These are phyloP conservation scores for Eupithecia inturbata DNA, from an alignment of 2,888 invertebrate species.

Conservation along the genomic window DNA sequence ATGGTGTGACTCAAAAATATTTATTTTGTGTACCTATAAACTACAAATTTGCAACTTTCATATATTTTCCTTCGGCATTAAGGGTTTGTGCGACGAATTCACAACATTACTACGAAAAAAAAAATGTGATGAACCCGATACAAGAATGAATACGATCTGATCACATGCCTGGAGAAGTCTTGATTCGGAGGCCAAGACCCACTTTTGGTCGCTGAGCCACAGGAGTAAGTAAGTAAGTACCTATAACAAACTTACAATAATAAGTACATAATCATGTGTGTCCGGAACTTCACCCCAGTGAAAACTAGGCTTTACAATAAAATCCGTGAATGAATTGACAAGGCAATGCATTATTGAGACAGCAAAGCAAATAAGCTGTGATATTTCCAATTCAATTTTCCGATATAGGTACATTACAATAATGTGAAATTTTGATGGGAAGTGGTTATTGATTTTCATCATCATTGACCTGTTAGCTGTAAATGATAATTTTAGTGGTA, in stretches of 20 bases:
- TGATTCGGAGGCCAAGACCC: no score
- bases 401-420: background rate
- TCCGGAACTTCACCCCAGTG: background rate
- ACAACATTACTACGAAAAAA: no score
- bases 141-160: no score
- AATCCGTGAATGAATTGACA: conserved; percentile 25
- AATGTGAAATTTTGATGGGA: background rate
- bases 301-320: background rate
- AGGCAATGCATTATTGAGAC: conserved; percentile 48
- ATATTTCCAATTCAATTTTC: conserved; percentile 45
- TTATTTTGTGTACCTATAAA: no score
- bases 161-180: no score
- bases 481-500: background rate
- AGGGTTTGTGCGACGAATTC: no score
- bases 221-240: no score
- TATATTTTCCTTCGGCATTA: no score
- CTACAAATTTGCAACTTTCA: no score
- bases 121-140: no score
- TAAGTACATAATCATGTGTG: background rate
- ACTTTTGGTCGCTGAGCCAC: no score
- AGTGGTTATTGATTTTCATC: background rate
- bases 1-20: no score
- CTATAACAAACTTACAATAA: background rate
- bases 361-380: conserved; percentile 45
- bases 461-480: background rate